phyloP scores from a whole-genome alignment of 2,113 vertebrate genomes.

The Zapornia atra region DNA sequence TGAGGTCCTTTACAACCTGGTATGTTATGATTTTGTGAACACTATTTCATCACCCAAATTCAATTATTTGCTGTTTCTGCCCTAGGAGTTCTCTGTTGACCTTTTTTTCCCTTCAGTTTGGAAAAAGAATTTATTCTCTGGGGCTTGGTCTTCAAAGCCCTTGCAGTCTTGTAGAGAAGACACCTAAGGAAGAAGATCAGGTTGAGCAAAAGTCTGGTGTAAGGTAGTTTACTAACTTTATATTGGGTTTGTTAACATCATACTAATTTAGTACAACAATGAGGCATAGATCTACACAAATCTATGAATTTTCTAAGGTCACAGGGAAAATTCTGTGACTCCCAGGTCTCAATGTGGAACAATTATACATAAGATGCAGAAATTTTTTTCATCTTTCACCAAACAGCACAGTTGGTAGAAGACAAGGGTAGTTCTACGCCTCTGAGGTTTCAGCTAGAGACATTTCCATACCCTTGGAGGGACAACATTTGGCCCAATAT shows the following conservation, averaged over 20 bases:
- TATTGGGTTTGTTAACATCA: not conserved
- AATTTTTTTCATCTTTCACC: not conserved
- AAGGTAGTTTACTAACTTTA: not conserved
- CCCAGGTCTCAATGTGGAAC: not conserved
- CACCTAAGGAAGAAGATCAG: not conserved
- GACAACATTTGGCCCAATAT: accelerated
- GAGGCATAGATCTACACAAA: not conserved
- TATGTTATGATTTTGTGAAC: no score
- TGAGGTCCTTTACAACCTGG: no score
- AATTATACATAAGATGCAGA: not conserved
- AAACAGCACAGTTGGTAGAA: not conserved
- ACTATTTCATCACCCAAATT: not conserved
- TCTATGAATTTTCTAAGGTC: not conserved
- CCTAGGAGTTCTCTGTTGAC: not conserved
- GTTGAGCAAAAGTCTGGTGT: not conserved
- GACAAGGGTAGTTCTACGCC: not conserved
- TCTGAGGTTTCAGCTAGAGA: not conserved
- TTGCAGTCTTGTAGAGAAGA: not conserved
- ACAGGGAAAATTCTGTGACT: not conserved
- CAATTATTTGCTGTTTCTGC: not conserved
- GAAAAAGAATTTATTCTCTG: not conserved
- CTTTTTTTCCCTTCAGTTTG: not conserved
- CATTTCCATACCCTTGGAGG: not conserved
- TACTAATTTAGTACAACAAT: not conserved
- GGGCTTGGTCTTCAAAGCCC: not conserved